Conservation (phyloP, 2,113 vertebrate genomes). For the Strigops habroptila region DNA sequence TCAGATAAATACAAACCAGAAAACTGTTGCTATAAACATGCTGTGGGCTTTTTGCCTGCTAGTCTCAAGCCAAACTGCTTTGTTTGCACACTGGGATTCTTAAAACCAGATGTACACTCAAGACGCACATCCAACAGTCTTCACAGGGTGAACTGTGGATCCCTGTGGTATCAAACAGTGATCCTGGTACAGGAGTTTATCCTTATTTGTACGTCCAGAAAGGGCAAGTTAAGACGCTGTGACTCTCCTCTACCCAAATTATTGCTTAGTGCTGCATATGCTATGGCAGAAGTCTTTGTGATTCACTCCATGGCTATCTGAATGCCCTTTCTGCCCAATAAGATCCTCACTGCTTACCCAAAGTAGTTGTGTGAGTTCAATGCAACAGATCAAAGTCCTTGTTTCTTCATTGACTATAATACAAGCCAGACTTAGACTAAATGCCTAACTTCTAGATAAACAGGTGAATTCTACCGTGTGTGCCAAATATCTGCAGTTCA, state of each 20-base stretch:
- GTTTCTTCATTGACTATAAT: background rate
- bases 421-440: background rate
- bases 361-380: fast-evolving
- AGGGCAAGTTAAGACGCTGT: background rate
- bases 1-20: background rate
- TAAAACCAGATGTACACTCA: background rate
- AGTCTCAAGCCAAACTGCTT: background rate
- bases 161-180: background rate
- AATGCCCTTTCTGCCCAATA: background rate
- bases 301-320: background rate
- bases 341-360: background rate
- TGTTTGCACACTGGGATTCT: background rate
- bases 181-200: background rate
- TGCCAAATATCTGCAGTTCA: background rate
- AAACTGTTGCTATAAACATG: background rate
- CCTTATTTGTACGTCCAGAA: background rate
- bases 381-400: background rate
- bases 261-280: background rate
- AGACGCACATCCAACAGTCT: background rate
- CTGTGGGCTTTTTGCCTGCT: background rate
- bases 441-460: background rate
- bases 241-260: fast-evolving
- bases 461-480: background rate
- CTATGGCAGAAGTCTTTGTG: background rate
- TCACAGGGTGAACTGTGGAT: background rate